Evolutionary conservation across 2,888 invertebrate genomes (phyloP).

Genomic region (Vanessa cardui): DNA sequence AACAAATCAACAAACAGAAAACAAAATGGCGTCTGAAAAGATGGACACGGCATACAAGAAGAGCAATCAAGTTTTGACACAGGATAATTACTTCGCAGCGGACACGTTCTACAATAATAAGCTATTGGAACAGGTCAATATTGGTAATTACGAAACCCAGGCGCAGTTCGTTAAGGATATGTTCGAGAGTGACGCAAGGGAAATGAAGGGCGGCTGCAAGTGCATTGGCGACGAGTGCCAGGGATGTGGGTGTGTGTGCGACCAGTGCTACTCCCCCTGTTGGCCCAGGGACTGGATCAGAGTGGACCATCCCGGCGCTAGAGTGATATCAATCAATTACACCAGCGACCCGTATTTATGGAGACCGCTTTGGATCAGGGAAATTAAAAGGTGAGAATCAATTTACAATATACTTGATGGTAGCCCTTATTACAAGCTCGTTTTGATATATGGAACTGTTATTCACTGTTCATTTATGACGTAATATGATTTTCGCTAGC

Average conservation of each 20-base stretch:
- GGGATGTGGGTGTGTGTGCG: conserved; percentile 73
- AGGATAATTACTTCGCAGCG: conserved; percentile 42
- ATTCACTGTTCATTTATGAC: too few species aligned
- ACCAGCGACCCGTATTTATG: conserved; percentile 90
- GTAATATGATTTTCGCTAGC: too few species aligned
- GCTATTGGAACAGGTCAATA: conserved; percentile 49
- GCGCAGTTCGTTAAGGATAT: conserved; percentile 69
- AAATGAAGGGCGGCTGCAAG: conserved; percentile 46
- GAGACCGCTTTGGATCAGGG: conserved; percentile 88
- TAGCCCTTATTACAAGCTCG: too few species aligned
- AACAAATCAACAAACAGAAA: not conserved
- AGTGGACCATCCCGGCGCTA: conserved; percentile 87
- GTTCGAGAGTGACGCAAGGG: conserved; percentile 54
- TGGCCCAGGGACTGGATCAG: conserved; percentile 95
- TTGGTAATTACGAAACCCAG: conserved; percentile 66
- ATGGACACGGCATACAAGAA: conserved; percentile 15
- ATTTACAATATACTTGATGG: too few species aligned
- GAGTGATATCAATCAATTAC: conserved; percentile 92
- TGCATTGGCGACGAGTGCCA: conserved; percentile 52
- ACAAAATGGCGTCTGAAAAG: not conserved
- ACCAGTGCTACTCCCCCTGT: conserved; percentile 84
- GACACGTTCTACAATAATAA: conserved; percentile 51
- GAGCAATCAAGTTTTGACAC: conserved; percentile 21
- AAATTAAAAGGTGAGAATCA: conserved; percentile 80
- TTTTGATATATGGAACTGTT: too few species aligned